Conservation (phyloP, 2,888 invertebrate species). For the Baccha elongata region DNA sequence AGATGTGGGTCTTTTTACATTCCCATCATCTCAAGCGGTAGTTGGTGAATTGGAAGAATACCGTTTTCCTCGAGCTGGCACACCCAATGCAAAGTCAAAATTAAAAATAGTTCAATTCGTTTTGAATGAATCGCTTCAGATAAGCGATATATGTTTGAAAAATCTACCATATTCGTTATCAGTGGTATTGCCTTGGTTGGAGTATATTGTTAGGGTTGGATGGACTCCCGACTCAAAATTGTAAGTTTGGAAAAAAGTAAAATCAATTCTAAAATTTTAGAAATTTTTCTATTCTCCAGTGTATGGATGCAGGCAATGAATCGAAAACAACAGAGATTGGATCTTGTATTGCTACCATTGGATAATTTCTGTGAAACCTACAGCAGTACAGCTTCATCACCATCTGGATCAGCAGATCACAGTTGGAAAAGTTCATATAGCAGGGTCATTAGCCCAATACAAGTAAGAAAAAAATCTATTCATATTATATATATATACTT, state of each 20-base stretch:
- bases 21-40: constrained; percentile 91
- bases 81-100: constrained; percentile 94
- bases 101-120: constrained; percentile 93
- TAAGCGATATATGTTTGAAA: constrained; percentile 89
- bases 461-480: constrained; percentile 77
- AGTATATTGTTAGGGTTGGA: constrained; percentile 96
- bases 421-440: constrained; percentile 82
- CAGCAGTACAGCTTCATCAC: constrained; percentile 82
- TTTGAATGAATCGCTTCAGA: constrained; percentile 85
- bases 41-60: constrained; percentile 92
- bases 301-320: constrained; percentile 96
- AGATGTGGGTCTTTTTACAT: constrained; percentile 94
- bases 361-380: constrained; percentile 87
- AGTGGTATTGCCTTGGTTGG: constrained; percentile 94
- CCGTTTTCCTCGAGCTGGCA: constrained; percentile 94
- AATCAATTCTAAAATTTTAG: neutral
- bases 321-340: constrained; percentile 92
- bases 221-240: constrained; percentile 96
- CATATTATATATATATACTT: too few species aligned
- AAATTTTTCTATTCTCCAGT: constrained; percentile 82
- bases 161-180: constrained; percentile 90
- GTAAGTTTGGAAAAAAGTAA: constrained; percentile 84
- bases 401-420: constrained; percentile 80
- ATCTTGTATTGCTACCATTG: constrained; percentile 91
- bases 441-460: constrained; percentile 80